A percentile compares a stretch with the other conserved stretches of the same genome.
Conservation (phyloP, 30 jellyfish, hydroid and myxozoan species). For the Pelagia noctiluca region DNA sequence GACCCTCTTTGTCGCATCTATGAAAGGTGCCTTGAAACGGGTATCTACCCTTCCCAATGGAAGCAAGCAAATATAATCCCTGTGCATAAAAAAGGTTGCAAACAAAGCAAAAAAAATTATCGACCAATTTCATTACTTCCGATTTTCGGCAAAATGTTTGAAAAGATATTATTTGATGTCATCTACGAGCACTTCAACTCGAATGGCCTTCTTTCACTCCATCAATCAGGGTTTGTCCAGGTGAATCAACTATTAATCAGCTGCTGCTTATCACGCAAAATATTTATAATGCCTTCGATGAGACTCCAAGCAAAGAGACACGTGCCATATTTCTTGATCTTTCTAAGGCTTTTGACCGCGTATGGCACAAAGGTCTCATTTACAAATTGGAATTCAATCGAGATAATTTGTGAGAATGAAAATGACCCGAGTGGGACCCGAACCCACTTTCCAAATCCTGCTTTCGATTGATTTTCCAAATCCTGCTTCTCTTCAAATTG, state of each 20-base stretch:
- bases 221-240: conserved; percentile 63
- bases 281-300: conserved; percentile 54
- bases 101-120: conserved; percentile 45
- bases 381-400: conserved; percentile 44
- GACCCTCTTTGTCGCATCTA: conserved; percentile 47
- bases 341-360: conserved; percentile 64
- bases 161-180: conserved; percentile 52
- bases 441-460: no score
- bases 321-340: conserved; percentile 64
- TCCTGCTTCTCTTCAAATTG: conserved; percentile 32
- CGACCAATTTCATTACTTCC: no score
- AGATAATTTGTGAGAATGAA: no score
- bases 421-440: no score
- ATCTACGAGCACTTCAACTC: conserved; percentile 56
- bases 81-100: conserved; percentile 68
- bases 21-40: conserved; percentile 58
- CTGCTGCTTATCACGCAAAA: conserved; percentile 40
- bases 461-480: no score
- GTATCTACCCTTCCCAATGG: conserved; percentile 61
- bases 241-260: conserved; percentile 56
- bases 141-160: conserved; percentile 53
- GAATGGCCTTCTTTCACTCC: conserved; percentile 44
- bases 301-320: conserved; percentile 43
- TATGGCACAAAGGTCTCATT: conserved; percentile 58
- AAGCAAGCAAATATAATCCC: conserved; percentile 50